phyloP scores from a whole-genome alignment of 1,140 invertebrate species.

The Drosophila nigromelanica region DNA sequence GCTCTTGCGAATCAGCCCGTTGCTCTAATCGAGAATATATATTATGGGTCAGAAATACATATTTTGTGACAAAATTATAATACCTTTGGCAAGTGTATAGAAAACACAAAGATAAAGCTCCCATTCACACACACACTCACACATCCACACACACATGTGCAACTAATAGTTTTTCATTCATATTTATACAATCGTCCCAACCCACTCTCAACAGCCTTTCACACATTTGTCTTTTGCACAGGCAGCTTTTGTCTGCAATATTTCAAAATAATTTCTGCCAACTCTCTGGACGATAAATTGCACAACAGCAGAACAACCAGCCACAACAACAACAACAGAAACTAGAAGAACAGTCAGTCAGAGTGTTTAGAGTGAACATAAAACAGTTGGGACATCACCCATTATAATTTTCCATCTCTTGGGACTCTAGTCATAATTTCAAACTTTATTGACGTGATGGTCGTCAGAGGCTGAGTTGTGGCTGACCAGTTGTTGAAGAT shows the following conservation, averaged over 20 bases:
- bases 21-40: too few relatives aligned
- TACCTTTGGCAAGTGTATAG: neutral
- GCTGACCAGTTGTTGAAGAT: constrained; percentile 19
- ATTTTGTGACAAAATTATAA: neutral
- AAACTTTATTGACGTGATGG: constrained; percentile 52
- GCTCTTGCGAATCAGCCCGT: too few relatives aligned
- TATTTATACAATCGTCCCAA: constrained; percentile 29
- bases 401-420: constrained; percentile 32
- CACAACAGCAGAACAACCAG: constrained; percentile 25
- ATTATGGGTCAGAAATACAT: too few relatives aligned
- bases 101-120: constrained; percentile 6
- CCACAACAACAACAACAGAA: constrained; percentile 10
- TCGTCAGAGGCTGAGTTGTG: constrained; percentile 43
- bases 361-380: constrained; percentile 46
- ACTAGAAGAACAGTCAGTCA: constrained; percentile 17
- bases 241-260: constrained; percentile 50
- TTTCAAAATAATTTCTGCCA: constrained; percentile 53
- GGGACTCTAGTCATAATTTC: constrained; percentile 30
- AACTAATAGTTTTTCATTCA: constrained; percentile 43
- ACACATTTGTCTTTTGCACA: constrained; percentile 33
- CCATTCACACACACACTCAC: constrained; percentile 7
- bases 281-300: constrained; percentile 35
- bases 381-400: constrained; percentile 41
- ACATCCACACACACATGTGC: constrained; percentile 11
- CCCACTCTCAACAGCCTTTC: neutral